phyloP scores from a whole-genome alignment of 2,888 invertebrate genomes.

The Melikaiella ostensackeni region DNA sequence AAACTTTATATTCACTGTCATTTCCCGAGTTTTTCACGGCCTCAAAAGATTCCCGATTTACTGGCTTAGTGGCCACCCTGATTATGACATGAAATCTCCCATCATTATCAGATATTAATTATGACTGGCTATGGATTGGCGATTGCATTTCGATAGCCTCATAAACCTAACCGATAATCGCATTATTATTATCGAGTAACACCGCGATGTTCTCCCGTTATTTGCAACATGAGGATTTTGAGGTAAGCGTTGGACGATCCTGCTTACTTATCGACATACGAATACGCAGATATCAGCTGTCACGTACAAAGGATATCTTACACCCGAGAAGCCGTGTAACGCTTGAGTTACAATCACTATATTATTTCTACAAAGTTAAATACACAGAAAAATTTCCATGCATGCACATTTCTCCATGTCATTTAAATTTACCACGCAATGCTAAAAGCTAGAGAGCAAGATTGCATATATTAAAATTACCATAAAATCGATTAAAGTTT shows the following conservation, averaged over 20 bases:
- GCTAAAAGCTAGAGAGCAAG: background rate
- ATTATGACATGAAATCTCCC: background rate
- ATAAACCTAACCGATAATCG: background rate
- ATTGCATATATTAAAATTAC: background rate
- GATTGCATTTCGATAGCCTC: constrained; percentile 1
- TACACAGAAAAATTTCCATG: background rate
- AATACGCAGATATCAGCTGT: background rate
- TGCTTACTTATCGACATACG: constrained; percentile 1
- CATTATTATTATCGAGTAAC: background rate
- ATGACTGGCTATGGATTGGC: background rate
- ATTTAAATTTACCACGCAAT: background rate
- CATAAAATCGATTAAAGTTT: background rate
- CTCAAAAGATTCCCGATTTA: too few relatives aligned
- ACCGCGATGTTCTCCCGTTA: background rate
- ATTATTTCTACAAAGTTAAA: constrained; percentile 7
- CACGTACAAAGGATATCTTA: background rate
- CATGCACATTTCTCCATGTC: background rate
- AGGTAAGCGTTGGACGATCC: background rate
- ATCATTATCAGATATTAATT: constrained; percentile 9
- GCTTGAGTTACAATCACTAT: constrained; percentile 9
- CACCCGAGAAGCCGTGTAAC: constrained; percentile 1
- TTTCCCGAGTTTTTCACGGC: too few relatives aligned
- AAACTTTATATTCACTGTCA: too few relatives aligned
- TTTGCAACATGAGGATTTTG: constrained; percentile 4
- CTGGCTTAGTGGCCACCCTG: too few relatives aligned